Evolutionary conservation across 2,888 invertebrate genomes (phyloP).

Genomic region (Cheilosia variabilis): DNA sequence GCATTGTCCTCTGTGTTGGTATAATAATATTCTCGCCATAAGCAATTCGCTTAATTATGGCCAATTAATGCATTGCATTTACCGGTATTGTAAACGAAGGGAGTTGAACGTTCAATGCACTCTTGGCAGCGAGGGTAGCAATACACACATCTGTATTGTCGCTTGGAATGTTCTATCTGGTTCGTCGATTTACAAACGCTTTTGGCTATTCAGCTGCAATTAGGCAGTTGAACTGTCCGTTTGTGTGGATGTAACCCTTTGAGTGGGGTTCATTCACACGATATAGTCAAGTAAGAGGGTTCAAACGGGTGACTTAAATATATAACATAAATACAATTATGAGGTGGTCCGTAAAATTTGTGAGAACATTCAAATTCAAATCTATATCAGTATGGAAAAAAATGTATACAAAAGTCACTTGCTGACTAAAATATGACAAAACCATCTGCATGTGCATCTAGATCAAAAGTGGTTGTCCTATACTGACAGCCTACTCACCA

Average conservation of each 20-base stretch:
- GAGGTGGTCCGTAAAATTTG: too few relatives aligned
- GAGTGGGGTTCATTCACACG: too few relatives aligned
- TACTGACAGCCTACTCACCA: too few relatives aligned
- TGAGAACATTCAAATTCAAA: too few relatives aligned
- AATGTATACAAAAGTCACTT: too few relatives aligned
- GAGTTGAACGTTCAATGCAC: constrained; percentile 50
- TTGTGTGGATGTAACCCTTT: not conserved
- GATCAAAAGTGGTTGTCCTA: too few relatives aligned
- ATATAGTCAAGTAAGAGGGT: too few relatives aligned
- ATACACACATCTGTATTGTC: not conserved
- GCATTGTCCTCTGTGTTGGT: not conserved
- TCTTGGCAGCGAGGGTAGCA: not conserved
- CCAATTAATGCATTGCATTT: constrained; percentile 55
- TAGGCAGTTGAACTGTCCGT: not conserved
- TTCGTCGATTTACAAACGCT: not conserved
- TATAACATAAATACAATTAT: too few relatives aligned
- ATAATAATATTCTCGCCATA: constrained; percentile 59
- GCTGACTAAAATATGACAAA: too few relatives aligned
- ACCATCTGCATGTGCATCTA: too few relatives aligned
- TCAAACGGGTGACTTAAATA: too few relatives aligned
- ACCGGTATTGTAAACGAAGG: constrained; percentile 33
- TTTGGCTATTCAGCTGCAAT: constrained; percentile 20
- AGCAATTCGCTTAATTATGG: constrained; percentile 65
- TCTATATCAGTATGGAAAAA: too few relatives aligned
- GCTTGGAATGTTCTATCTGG: not conserved